Percentiles rank a stretch among this genome's conserved stretches.
Evolutionary conservation across 1,140 invertebrate genomes (phyloP).

Genomic region (Caenorhabditis tropicalis): DNA sequence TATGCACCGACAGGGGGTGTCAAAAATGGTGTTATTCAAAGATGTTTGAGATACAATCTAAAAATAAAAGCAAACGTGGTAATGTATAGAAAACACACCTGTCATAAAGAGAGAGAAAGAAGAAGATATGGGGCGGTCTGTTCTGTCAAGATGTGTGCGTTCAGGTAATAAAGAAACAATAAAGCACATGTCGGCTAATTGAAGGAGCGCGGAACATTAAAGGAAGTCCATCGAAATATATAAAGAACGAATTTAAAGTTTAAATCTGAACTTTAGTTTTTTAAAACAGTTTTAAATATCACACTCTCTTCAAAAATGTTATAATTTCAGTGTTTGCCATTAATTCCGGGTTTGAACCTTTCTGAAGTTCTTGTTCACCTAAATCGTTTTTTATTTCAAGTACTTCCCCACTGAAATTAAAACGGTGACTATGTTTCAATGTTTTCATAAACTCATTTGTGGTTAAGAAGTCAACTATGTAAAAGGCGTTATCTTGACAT

Average conservation of each 20-base stretch:
- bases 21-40: background rate
- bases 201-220: background rate
- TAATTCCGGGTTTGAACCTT: too few species aligned
- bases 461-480: background rate
- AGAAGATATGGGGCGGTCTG: background rate
- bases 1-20: slow-evolving; percentile 16
- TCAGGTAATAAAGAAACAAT: background rate
- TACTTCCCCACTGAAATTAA: too few species aligned
- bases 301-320: too few species aligned
- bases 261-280: background rate
- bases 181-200: background rate
- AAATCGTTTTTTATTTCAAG: too few species aligned
- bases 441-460: slow-evolving; percentile 13
- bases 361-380: too few species aligned
- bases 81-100: background rate
- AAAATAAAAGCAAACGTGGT: background rate
- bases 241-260: background rate
- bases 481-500: slow-evolving; percentile 24
- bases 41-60: slow-evolving; percentile 20
- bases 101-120: too few species aligned
- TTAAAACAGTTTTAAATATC: too few species aligned
- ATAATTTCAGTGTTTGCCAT: too few species aligned
- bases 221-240: too few species aligned
- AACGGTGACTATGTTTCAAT: background rate
- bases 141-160: background rate